A percentile compares a stretch with the other conserved stretches of the same genome.
These are phyloP conservation scores for Drosophila bipectinata DNA, from an alignment of 1,140 invertebrate species.

Conservation along the genomic window DNA sequence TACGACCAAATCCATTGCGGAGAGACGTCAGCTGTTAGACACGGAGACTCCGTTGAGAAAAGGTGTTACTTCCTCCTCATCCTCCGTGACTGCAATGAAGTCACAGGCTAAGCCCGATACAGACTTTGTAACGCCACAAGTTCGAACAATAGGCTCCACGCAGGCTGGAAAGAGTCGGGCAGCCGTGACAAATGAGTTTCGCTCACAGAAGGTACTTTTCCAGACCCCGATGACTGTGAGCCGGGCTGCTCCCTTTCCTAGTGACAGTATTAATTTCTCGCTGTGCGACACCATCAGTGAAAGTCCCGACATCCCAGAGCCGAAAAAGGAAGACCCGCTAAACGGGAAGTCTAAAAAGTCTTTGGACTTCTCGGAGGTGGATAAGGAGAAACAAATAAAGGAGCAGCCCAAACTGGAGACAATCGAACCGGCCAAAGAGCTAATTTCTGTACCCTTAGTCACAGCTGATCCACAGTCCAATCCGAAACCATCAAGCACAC, in stretches of 20 bases:
- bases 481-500: constrained; percentile 13
- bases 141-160: constrained; percentile 46
- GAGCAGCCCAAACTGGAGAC: not conserved
- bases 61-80: not conserved
- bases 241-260: constrained; percentile 56
- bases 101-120: constrained; percentile 39
- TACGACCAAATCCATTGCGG: constrained; percentile 41
- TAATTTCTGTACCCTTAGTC: not conserved
- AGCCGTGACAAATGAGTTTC: constrained; percentile 68
- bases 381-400: constrained; percentile 8
- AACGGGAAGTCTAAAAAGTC: constrained; percentile 67
- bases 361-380: constrained; percentile 56
- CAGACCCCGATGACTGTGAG: constrained; percentile 79
- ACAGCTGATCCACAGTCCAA: not conserved
- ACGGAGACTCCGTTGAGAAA: constrained; percentile 54
- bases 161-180: constrained; percentile 47
- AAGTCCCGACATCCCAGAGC: constrained; percentile 52
- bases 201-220: constrained; percentile 80
- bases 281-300: constrained; percentile 78
- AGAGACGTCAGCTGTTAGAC: constrained; percentile 47
- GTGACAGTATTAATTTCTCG: constrained; percentile 70
- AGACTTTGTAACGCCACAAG: constrained; percentile 75
- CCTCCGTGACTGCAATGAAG: constrained; percentile 11
- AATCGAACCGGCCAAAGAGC: constrained; percentile 9
- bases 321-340: constrained; percentile 2